Evolutionary conservation across 2,888 invertebrate genomes (phyloP), one percentile per base, ranked within the genome.

Genomic region (Acronicta psi): DNA sequence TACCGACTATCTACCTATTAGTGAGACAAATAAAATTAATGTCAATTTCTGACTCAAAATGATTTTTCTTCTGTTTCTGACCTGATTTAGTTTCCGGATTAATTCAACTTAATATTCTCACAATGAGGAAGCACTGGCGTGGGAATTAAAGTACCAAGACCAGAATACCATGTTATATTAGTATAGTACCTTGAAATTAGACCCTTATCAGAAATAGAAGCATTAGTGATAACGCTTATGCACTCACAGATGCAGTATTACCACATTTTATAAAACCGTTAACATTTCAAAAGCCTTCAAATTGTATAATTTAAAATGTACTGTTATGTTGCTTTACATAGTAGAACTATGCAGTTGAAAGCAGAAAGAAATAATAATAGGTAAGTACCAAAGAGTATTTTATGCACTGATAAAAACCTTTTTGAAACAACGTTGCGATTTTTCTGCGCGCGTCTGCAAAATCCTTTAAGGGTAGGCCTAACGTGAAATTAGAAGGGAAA

Each of bases 401-500:
- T n/a, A n/a, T n/a, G n/a, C n/a, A 25, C 13, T 17, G 3, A 10
- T 2, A 44, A n/a, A 9, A 9, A 49, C 17, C 0, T 13, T 9
- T n/a, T 8, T 17, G 9, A 16, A 14, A 36, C 14, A 7, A 13
- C 1, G 8, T 16, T 57, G 54, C 60, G 50, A 63, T 53, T 63
- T 63, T 66, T 42, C 34, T 5, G 65, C 81, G 85, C 81, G 34
- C 74, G 89, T 86, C 79, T 86, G 65, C 57, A 59, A 69, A 53
- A 36, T 49, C 62, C 63, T 73, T 64, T 63, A 84, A 86, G 78
- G 82, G 83, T 79, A 83, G 83, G 84, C 86, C 88, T 85, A 86
- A 87, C 88, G 86, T 87, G 83, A 90, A 93, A 91, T 92, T 92
- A 91, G 87, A 90, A 89, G 89, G 87, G 89, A 90, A 89, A 92